These are phyloP conservation scores for Lutraria lutraria DNA, from an alignment of 2,888 invertebrate species.

Conservation along the genomic window DNA sequence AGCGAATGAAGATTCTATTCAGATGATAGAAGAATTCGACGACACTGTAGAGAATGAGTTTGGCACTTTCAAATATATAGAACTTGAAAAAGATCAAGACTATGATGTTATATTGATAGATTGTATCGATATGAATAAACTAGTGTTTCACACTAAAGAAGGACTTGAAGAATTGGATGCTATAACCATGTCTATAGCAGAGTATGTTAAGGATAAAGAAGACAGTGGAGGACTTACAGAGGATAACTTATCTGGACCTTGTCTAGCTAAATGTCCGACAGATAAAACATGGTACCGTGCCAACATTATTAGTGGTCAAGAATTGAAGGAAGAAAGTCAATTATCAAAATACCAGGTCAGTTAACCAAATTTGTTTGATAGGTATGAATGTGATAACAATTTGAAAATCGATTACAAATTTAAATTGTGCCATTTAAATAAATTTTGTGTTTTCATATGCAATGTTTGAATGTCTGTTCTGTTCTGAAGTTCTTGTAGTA, in stretches of 20 bases:
- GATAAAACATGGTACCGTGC: conserved; percentile 72
- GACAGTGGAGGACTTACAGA: conserved; percentile 88
- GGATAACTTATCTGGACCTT: conserved; percentile 89
- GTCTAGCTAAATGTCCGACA: conserved; percentile 88
- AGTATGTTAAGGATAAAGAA: conserved; percentile 58
- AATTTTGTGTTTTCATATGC: no score
- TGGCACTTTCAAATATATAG: conserved; percentile 58
- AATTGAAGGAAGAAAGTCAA: neutral
- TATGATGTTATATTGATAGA: conserved; percentile 48
- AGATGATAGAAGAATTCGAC: conserved; percentile 25
- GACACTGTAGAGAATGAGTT: conserved; percentile 30
- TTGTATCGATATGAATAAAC: conserved; percentile 60
- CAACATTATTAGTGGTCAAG: conserved; percentile 27
- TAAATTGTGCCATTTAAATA: no score
- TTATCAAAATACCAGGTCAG: conserved; percentile 54
- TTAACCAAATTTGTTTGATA: neutral
- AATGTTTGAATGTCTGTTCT: neutral
- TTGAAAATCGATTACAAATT: neutral
- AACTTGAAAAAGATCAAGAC: conserved; percentile 56
- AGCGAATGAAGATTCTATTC: neutral
- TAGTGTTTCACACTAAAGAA: conserved; percentile 55
- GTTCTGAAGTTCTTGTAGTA: neutral
- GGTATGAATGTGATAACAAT: neutral
- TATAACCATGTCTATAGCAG: conserved; percentile 49
- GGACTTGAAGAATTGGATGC: conserved; percentile 45